Conservation (phyloP, 2,113 vertebrate genomes). For the Saccopteryx leptura region DNA sequence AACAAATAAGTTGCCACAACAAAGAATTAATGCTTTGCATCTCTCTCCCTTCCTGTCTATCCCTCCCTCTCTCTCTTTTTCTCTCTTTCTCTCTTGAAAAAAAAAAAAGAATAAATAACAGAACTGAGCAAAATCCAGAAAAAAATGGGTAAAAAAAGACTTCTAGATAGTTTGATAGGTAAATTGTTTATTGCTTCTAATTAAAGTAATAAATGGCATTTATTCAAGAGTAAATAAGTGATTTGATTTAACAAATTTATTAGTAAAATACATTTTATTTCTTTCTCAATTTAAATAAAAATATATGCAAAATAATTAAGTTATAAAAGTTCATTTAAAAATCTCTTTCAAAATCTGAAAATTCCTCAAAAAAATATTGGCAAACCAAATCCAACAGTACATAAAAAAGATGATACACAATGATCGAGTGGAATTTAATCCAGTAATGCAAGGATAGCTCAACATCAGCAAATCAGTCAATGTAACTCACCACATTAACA, state of each 20-base stretch:
- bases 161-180: neutral
- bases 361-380: neutral
- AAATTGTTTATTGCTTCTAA: neutral
- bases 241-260: slow-evolving; percentile 2
- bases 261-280: neutral
- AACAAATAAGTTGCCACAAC: too few relatives aligned
- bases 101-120: neutral
- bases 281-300: neutral
- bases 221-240: neutral
- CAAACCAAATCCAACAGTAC: neutral
- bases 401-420: neutral
- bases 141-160: neutral
- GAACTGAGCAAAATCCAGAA: neutral
- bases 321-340: neutral
- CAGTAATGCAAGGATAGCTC: too few relatives aligned
- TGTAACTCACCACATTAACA: neutral
- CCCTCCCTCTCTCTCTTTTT: too few relatives aligned
- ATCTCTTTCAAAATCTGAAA: neutral
- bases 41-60: too few relatives aligned
- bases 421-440: neutral
- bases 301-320: neutral
- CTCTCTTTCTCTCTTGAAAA: too few relatives aligned
- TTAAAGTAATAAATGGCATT: neutral
- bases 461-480: neutral
- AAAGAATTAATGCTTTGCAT: too few relatives aligned